These are phyloP conservation scores for Macropodus opercularis DNA, from an alignment of 2,797 vertebrate genomes.

Conservation along the genomic window DNA sequence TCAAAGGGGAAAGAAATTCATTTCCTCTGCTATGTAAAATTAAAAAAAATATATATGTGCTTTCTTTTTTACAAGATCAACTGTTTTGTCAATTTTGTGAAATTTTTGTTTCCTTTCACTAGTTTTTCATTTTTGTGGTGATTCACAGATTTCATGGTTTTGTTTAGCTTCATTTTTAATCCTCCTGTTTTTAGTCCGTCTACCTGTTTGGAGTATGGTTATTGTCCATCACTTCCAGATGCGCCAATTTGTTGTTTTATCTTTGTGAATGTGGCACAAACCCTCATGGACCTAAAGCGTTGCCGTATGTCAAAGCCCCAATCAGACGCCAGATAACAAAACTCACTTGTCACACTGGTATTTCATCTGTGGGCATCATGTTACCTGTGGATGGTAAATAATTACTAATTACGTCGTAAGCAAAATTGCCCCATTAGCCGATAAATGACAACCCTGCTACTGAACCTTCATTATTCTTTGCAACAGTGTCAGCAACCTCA, in stretches of 20 bases:
- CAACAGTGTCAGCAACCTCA: constrained; percentile 7
- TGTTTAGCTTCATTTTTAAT: constrained; percentile 42
- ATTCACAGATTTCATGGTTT: constrained; percentile 41
- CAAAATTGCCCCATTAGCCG: too few species aligned
- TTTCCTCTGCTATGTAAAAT: constrained; percentile 24
- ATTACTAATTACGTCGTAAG: too few species aligned
- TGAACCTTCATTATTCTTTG: neutral
- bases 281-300: constrained; percentile 25
- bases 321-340: constrained; percentile 39
- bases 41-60: constrained; percentile 26
- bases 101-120: constrained; percentile 35
- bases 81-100: constrained; percentile 33
- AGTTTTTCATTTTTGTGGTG: constrained; percentile 45
- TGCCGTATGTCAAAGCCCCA: constrained; percentile 61
- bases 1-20: constrained; percentile 6
- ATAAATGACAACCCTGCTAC: neutral
- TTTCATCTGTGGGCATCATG: neutral
- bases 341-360: constrained; percentile 19
- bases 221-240: constrained; percentile 22
- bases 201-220: constrained; percentile 19
- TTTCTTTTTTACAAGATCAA: constrained; percentile 48
- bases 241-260: constrained; percentile 42
- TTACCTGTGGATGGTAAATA: constrained; percentile 4
- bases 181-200: neutral
- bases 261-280: constrained; percentile 50